Evolutionary conservation across 2,797 vertebrate genomes (phyloP).

Genomic region (Sus cebifrons): DNA sequence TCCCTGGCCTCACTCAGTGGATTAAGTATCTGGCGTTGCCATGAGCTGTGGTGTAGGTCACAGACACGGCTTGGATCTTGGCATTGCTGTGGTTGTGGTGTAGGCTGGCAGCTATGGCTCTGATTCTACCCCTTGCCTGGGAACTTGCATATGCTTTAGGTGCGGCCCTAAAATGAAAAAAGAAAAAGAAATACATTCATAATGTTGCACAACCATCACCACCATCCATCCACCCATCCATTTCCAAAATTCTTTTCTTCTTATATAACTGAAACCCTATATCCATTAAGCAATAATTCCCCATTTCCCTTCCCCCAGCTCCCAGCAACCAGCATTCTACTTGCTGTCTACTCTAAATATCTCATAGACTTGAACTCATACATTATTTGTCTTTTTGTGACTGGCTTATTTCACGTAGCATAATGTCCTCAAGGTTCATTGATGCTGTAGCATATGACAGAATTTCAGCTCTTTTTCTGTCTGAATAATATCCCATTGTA

Average conservation of each 20-base stretch:
- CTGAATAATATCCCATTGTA: neutral
- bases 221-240: neutral
- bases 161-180: no score
- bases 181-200: neutral
- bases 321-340: neutral
- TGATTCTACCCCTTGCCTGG: no score
- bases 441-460: neutral
- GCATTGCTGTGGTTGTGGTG: no score
- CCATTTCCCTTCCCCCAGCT: neutral
- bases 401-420: neutral
- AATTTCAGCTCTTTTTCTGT: neutral
- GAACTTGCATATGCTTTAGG: no score
- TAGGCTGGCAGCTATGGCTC: no score
- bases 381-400: neutral
- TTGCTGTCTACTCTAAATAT: neutral
- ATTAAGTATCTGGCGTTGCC: no score
- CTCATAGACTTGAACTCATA: neutral
- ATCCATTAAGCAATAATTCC: neutral
- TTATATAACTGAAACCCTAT: neutral
- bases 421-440: neutral
- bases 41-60: no score
- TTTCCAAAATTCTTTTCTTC: neutral
- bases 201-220: neutral
- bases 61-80: no score
- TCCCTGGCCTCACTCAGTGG: no score